These are phyloP conservation scores for Ciconia nigra DNA, from an alignment of 2,797 vertebrate species.

Conservation along the genomic window DNA sequence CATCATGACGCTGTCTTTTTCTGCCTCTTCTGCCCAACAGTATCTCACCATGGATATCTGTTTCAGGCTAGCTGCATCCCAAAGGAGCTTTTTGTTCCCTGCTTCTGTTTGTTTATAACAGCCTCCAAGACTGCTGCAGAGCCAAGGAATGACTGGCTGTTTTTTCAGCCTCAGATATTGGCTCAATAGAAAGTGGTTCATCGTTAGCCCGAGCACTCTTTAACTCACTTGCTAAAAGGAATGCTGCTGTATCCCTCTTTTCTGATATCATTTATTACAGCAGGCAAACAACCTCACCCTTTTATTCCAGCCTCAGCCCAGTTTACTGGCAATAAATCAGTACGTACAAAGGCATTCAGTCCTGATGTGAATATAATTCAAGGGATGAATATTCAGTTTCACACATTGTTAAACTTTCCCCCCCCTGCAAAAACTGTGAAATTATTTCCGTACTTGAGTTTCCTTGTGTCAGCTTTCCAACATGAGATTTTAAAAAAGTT, in stretches of 20 bases:
- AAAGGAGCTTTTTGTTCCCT: constrained; percentile 23
- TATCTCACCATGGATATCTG: neutral
- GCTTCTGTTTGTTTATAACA: constrained; percentile 34
- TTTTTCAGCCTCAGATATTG: neutral
- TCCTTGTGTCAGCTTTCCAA: neutral
- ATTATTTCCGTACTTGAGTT: neutral
- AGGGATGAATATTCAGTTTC: neutral
- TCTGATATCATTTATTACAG: neutral
- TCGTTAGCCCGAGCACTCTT: neutral
- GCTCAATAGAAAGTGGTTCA: neutral
- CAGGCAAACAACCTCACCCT: neutral
- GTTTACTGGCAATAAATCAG: neutral
- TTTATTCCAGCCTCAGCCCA: neutral
- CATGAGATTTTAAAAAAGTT: neutral
- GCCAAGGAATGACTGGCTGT: constrained; percentile 23
- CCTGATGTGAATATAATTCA: neutral
- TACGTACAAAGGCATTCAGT: neutral
- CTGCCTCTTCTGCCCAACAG: neutral
- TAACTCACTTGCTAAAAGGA: neutral
- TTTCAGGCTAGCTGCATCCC: neutral
- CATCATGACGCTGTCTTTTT: neutral
- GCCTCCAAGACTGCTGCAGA: constrained; percentile 8
- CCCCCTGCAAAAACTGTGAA: neutral
- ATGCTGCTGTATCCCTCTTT: neutral
- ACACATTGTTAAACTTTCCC: neutral